Conservation (phyloP, 2,888 invertebrate species). For the Ichneumoninae sp. region DNA sequence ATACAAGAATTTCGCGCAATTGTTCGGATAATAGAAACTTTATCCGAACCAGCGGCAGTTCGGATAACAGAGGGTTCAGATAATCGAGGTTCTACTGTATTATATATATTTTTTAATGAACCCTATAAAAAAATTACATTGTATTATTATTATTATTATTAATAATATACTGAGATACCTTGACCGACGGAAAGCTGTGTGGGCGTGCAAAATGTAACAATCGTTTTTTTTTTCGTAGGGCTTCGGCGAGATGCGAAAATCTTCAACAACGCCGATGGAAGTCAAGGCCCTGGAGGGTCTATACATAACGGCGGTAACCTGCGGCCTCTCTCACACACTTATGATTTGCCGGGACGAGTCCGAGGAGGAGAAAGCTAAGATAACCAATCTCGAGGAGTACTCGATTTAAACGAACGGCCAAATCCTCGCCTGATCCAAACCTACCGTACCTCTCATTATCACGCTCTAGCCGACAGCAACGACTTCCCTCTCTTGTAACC, state of each 20-base stretch:
- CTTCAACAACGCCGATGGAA: constrained; percentile 94
- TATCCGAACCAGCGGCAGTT: too few relatives aligned
- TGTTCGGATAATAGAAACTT: too few relatives aligned
- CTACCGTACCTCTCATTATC: constrained; percentile 47
- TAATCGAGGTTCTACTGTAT: too few relatives aligned
- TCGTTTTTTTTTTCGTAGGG: constrained; percentile 86
- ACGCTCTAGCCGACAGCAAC: background rate
- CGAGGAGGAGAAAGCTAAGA: constrained; percentile 87
- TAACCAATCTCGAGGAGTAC: constrained; percentile 87
- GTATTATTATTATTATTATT: background rate
- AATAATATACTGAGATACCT: background rate
- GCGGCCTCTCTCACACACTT: constrained; percentile 94
- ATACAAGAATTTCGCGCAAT: too few relatives aligned
- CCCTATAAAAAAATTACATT: too few relatives aligned
- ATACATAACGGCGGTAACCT: constrained; percentile 91
- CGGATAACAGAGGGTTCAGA: too few relatives aligned
- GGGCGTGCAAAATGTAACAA: background rate
- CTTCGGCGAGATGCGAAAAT: constrained; percentile 94
- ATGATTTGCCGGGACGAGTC: constrained; percentile 88
- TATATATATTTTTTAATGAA: too few relatives aligned
- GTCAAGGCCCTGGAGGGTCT: constrained; percentile 91
- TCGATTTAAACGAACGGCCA: constrained; percentile 75
- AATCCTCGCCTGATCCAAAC: constrained; percentile 53
- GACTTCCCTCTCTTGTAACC: constrained; percentile 4
- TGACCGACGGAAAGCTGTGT: background rate